Base-by-base conservation (phyloP, 2,113 vertebrate species). In the Seriola quinqueradiata region DNA sequence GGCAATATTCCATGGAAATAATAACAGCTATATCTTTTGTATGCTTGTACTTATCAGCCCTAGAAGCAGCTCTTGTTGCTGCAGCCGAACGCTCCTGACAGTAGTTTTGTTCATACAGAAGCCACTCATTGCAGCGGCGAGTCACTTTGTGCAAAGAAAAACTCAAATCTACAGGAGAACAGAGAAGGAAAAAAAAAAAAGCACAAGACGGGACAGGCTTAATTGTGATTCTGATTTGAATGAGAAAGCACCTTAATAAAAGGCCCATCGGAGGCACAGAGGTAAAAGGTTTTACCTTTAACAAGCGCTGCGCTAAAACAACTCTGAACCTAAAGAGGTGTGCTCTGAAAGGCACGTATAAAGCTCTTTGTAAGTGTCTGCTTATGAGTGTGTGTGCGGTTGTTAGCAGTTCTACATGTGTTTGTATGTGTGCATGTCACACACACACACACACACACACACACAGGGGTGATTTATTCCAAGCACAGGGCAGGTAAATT, bases 401-500 rank as follows among this genome's bases (percentile, higher is more conserved):
- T 80, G 55, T 87, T 66, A 66, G 63, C 65, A 28, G 14, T 58
- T 66, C 50, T 54, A 38, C 60, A 60, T 73, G 63, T 48, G 64
- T 76, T 84, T 85, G 58, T 78, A 68, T 84, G 64, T 84, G 82
- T 72, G 48, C 79, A 73, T 81, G 81, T 72, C 71, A 61, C 36
- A 69, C 70, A 60, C 52, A 77, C 81, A 78, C 68, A 71, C 60
- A 72, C 75, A 79, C 52, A 74, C 58, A 75, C 42, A 73, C 54
- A 76, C 63, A 78, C 68, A 89, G 55, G 59, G 79, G 93, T 96
- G 95, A 96, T 95, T 96, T 95, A 95, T 83, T 94, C 94, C 93
- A 95, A 96, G 96, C 95, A 96, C 93, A 95, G 84, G 86, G 88
- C 93, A 93, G 93, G 80, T 95, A 92, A 95, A 95, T 94, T 95